Evolutionary conservation across 2,797 vertebrate genomes (phyloP).

Genomic region (Falco columbarius): DNA sequence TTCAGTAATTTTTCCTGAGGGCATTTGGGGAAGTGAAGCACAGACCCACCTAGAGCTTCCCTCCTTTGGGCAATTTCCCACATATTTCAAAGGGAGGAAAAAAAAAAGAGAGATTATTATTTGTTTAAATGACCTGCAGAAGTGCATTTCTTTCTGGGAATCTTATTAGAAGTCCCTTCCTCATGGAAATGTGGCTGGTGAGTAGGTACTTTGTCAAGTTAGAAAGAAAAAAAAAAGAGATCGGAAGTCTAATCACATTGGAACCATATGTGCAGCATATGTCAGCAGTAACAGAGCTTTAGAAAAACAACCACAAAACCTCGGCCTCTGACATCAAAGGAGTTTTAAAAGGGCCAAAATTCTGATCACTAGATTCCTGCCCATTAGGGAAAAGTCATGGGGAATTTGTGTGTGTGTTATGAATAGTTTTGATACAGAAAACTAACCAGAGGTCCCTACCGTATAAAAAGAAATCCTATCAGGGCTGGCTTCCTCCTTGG

Average conservation of each 20-base stretch:
- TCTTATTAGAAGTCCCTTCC: background rate
- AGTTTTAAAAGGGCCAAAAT: background rate
- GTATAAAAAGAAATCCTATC: background rate
- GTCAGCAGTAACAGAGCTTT: constrained; percentile 39
- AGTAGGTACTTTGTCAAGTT: constrained; percentile 28
- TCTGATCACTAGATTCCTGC: background rate
- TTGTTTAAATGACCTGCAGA: constrained; percentile 22
- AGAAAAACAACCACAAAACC: constrained; percentile 44
- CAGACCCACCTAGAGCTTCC: background rate
- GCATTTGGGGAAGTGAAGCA: background rate
- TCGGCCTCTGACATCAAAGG: constrained; percentile 15
- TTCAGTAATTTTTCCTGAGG: background rate
- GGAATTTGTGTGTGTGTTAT: background rate
- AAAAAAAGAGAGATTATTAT: background rate
- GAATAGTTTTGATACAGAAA: background rate
- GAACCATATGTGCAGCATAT: constrained; percentile 65
- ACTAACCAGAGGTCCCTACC: background rate
- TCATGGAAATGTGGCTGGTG: background rate
- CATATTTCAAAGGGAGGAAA: constrained; percentile 12
- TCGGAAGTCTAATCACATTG: constrained; percentile 43
- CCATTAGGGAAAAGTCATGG: background rate
- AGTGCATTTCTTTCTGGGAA: background rate
- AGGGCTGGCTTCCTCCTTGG: background rate
- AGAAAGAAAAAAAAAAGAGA: background rate
- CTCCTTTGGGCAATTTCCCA: constrained; percentile 9